A percentile compares a stretch with the other conserved stretches of the same genome.
Conservation (phyloP, 2,797 vertebrate genomes). For the Neomorphus geoffroyi region DNA sequence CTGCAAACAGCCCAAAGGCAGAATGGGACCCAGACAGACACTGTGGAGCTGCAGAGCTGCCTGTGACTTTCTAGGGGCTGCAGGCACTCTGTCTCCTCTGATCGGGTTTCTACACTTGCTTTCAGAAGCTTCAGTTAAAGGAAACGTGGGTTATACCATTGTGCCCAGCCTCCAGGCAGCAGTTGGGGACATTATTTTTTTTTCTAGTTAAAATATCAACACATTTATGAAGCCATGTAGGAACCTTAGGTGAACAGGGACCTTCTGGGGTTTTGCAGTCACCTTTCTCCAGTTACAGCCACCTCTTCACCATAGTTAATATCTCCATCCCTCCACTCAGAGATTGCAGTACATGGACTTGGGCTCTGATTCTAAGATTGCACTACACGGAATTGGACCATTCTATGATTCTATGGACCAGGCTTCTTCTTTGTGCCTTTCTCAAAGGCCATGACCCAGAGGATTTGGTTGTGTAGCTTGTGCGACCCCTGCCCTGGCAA, state of each 20-base stretch:
- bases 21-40: rapidly evolving
- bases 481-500: not conserved
- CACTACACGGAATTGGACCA: not conserved
- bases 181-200: not conserved
- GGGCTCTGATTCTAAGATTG: not conserved
- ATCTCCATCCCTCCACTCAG: not conserved
- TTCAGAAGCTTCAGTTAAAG: not conserved
- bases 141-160: not conserved
- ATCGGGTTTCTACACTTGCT: not conserved
- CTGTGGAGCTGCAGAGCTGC: not conserved
- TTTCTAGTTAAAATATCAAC: not conserved
- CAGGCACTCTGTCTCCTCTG: not conserved
- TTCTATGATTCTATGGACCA: not conserved
- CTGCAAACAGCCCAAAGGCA: not conserved
- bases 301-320: not conserved
- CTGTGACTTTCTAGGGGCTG: not conserved
- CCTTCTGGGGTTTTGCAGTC: not conserved
- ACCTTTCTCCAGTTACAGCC: not conserved
- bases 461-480: not conserved
- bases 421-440: not conserved
- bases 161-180: not conserved
- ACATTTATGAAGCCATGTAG: not conserved
- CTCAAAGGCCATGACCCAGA: not conserved
- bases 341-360: not conserved
- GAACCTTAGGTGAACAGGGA: not conserved